These are phyloP conservation scores for Pangasius macronema DNA, from an alignment of 2,797 vertebrate genomes.

Conservation along the genomic window DNA sequence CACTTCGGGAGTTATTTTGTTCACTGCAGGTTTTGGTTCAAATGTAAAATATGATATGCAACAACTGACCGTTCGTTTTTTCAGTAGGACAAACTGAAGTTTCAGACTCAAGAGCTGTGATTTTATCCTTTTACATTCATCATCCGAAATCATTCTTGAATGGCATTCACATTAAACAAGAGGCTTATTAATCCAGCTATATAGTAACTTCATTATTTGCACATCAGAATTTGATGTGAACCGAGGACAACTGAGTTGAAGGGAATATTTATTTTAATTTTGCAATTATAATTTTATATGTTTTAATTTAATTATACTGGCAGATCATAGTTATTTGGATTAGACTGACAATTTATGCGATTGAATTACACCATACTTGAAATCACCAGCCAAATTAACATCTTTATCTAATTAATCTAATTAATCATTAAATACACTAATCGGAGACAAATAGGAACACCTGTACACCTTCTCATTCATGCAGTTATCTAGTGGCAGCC, in stretches of 20 bases:
- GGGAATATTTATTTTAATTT: not conserved
- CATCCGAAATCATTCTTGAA: not conserved
- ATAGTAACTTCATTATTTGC: not conserved
- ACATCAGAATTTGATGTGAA: not conserved
- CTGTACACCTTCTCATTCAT: not conserved
- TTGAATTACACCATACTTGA: not conserved
- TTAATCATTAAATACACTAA: not conserved
- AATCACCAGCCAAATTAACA: not conserved
- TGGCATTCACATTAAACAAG: not conserved
- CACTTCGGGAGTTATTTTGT: too few species aligned
- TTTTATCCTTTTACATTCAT: not conserved
- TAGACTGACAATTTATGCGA: too few species aligned
- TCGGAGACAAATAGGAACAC: not conserved
- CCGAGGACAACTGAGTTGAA: not conserved
- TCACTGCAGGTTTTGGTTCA: not conserved
- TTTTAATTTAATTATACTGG: not conserved
- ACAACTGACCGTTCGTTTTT: not conserved
- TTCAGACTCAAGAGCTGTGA: not conserved
- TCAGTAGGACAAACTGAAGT: not conserved
- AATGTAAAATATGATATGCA: not conserved
- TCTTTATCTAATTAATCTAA: not conserved
- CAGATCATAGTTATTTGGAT: not conserved
- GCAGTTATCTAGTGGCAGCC: too few species aligned
- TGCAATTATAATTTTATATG: not conserved
- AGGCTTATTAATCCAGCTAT: not conserved